Conservation (phyloP, 2,888 invertebrate genomes). For the Mythimna pallens region DNA sequence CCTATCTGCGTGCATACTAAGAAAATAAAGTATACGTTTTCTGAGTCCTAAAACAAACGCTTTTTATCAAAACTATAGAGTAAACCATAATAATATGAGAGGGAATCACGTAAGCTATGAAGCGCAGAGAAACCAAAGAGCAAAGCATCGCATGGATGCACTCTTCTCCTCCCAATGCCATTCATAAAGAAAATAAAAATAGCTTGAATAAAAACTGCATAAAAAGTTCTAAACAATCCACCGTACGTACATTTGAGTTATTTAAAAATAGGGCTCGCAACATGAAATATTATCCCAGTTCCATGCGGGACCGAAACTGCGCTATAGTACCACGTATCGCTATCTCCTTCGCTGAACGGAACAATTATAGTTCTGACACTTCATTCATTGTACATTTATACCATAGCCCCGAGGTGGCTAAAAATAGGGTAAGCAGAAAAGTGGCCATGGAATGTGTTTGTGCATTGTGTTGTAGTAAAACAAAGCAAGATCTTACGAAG, state of each 20-base stretch:
- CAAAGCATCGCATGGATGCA: conserved; percentile 19
- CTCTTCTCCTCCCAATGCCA: conserved; percentile 18
- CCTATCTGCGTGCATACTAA: neutral
- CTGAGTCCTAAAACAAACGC: neutral
- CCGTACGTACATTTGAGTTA: conserved; percentile 43
- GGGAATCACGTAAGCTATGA: neutral
- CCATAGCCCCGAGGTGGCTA: conserved; percentile 26
- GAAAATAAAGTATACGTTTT: neutral
- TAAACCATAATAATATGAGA: neutral
- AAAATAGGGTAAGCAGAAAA: conserved; percentile 56
- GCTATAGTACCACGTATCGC: conserved; percentile 5
- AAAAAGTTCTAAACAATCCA: conserved; percentile 42
- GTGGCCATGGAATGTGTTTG: conserved; percentile 48
- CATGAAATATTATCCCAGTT: conserved; percentile 46
- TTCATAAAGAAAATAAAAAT: conserved; percentile 38
- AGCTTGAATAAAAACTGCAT: conserved; percentile 19
- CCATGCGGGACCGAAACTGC: conserved; percentile 18
- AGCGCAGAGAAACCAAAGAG: conserved; percentile 6
- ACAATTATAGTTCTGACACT: conserved; percentile 64
- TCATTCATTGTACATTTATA: conserved; percentile 58
- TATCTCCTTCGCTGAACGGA: conserved; percentile 43
- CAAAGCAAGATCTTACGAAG: conserved; percentile 8
- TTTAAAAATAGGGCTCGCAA: conserved; percentile 55
- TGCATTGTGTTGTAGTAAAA: conserved; percentile 34
- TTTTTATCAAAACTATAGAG: neutral